Conservation (phyloP, 92 coral and sea anemone genomes). For the Paramuricea clavata region DNA sequence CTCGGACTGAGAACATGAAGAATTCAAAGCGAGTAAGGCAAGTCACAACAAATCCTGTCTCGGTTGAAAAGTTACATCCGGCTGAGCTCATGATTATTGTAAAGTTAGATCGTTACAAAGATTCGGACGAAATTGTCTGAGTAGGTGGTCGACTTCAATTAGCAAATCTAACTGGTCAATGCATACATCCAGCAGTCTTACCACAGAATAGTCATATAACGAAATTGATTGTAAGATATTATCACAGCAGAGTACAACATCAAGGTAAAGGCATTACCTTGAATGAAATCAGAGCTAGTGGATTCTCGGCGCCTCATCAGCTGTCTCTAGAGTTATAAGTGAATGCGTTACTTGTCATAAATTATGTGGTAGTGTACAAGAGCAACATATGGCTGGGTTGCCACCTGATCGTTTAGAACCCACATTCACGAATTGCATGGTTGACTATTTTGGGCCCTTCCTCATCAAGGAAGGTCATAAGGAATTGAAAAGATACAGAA, state of each 20-base stretch:
- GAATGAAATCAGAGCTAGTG: conserved; percentile 26
- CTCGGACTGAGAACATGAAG: conserved; percentile 35
- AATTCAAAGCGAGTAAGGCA: background rate
- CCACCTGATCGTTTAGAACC: conserved; percentile 46
- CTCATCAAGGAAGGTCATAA: conserved; percentile 25
- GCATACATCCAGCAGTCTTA: conserved; percentile 12
- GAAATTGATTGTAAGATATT: conserved; percentile 19
- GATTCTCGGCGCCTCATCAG: conserved; percentile 28
- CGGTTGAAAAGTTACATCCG: conserved; percentile 16
- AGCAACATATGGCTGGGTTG: conserved; percentile 22
- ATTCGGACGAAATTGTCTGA: conserved; percentile 28
- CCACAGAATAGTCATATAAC: conserved; percentile 28
- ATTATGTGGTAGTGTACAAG: conserved; percentile 9
- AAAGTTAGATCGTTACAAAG: conserved; percentile 31
- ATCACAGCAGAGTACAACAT: conserved; percentile 28
- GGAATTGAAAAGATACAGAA: no score
- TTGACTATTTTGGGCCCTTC: conserved; percentile 38
- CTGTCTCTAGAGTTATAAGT: background rate
- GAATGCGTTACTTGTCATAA: conserved; percentile 16
- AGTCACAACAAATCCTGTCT: conserved; percentile 1
- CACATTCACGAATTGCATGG: conserved; percentile 18
- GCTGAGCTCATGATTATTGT: conserved; percentile 7
- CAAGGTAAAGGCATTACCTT: conserved; percentile 38
- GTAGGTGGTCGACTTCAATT: conserved; percentile 46
- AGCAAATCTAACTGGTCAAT: conserved; percentile 2